These are phyloP conservation scores for Belgica antarctica DNA, from an alignment of 2,888 invertebrate genomes.

Conservation along the genomic window DNA sequence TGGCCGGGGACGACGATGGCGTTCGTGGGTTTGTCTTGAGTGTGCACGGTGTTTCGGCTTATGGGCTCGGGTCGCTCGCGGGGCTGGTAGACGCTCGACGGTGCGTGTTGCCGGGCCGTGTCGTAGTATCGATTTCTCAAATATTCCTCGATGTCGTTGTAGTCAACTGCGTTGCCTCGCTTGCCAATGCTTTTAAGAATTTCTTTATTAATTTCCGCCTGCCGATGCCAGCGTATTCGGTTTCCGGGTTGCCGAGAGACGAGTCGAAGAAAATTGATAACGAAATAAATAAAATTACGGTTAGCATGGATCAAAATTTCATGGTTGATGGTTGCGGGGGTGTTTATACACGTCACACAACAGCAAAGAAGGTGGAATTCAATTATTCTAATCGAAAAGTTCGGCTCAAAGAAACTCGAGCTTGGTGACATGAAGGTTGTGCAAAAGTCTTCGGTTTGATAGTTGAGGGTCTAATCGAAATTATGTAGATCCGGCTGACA, in stretches of 20 bases:
- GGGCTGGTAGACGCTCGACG: neutral
- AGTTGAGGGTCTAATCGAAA: too few relatives aligned
- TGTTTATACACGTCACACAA: neutral
- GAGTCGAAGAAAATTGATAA: too few relatives aligned
- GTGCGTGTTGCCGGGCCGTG: constrained; percentile 12
- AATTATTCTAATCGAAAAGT: constrained; percentile 2
- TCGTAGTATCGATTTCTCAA: constrained; percentile 43
- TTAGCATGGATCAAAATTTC: neutral
- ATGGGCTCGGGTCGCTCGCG: neutral
- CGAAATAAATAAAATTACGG: neutral
- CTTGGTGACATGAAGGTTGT: too few relatives aligned
- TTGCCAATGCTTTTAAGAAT: constrained; percentile 76
- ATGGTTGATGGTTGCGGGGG: neutral
- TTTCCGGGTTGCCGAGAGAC: neutral
- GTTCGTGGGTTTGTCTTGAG: constrained; percentile 40
- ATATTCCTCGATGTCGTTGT: constrained; percentile 43
- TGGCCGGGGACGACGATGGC: neutral
- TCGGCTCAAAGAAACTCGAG: too few relatives aligned
- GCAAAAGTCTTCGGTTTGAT: too few relatives aligned
- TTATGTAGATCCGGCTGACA: too few relatives aligned
- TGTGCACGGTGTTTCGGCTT: constrained; percentile 45
- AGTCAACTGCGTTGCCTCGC: constrained; percentile 53
- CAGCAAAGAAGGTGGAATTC: neutral
- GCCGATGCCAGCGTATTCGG: too few relatives aligned
- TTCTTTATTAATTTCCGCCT: constrained; percentile 69